Conservation (phyloP, 2,888 invertebrate genomes). For the Catocala nupta region DNA sequence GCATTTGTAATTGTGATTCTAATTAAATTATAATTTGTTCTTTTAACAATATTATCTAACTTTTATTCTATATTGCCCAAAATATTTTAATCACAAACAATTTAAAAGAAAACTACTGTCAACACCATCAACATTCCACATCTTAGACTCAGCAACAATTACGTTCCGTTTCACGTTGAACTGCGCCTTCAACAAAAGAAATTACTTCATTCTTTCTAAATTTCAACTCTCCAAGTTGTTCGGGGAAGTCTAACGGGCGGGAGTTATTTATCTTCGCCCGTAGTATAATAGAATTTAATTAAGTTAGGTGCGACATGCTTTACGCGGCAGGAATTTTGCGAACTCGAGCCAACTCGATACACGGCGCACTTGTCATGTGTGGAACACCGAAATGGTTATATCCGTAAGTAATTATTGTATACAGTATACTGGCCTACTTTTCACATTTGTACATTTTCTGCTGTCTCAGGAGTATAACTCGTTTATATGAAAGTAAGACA, state of each 20-base stretch:
- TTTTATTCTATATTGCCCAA: background rate
- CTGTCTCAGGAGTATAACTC: no score
- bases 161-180: slow-evolving; percentile 56
- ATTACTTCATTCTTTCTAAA: slow-evolving; percentile 82
- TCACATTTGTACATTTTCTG: slow-evolving; percentile 1
- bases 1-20: no score
- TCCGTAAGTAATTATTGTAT: slow-evolving; percentile 33
- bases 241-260: slow-evolving; percentile 64
- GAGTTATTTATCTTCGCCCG: slow-evolving; percentile 83
- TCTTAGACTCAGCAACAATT: slow-evolving; percentile 55
- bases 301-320: slow-evolving; percentile 83
- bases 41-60: background rate
- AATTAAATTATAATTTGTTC: no score
- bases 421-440: slow-evolving; percentile 22
- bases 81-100: slow-evolving; percentile 4
- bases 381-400: slow-evolving; percentile 29
- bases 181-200: slow-evolving; percentile 69
- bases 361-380: slow-evolving; percentile 45
- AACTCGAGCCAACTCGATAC: slow-evolving; percentile 64
- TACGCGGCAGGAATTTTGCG: slow-evolving; percentile 76
- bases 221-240: slow-evolving; percentile 65
- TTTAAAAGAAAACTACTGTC: slow-evolving; percentile 24
- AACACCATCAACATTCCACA: slow-evolving; percentile 45
- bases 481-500: no score
- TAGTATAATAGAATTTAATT: slow-evolving; percentile 86